phyloP scores from a whole-genome alignment of 2,113 vertebrate genomes.

The Ochotona princeps region DNA sequence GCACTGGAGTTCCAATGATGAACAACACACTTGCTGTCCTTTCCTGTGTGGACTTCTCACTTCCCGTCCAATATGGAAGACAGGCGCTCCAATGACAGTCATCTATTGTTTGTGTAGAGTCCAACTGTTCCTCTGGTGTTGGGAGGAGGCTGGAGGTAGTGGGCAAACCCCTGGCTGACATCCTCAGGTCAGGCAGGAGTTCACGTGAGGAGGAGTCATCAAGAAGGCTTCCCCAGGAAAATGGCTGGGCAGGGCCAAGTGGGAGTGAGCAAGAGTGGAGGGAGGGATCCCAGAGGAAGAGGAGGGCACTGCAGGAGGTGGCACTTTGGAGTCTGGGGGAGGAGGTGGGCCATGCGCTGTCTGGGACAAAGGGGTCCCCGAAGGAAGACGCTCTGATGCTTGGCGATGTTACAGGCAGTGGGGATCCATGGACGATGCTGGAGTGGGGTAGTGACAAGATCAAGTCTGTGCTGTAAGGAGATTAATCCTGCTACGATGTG shows the following conservation, averaged over 20 bases:
- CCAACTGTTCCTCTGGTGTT: not conserved
- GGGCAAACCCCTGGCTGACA: not conserved
- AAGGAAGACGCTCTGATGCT: not conserved
- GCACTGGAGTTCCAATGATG: not conserved
- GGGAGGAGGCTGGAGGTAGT: not conserved
- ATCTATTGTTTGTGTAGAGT: not conserved
- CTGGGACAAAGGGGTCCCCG: not conserved
- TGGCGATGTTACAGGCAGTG: not conserved
- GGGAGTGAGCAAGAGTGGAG: not conserved
- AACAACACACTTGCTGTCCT: not conserved
- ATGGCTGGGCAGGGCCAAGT: not conserved
- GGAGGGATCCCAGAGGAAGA: not conserved
- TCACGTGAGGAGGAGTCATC: no score
- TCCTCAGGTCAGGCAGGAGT: not conserved
- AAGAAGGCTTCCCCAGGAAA: not conserved
- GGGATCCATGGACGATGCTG: not conserved
- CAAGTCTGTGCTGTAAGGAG: slow-evolving; percentile 5
- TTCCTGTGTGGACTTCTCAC: not conserved
- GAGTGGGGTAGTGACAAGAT: not conserved
- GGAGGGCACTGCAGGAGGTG: not conserved
- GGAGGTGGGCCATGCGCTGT: not conserved
- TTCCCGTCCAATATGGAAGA: not conserved
- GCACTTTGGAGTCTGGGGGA: not conserved
- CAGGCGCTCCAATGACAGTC: not conserved
- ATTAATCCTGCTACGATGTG: not conserved